phyloP scores from a whole-genome alignment of 2,113 vertebrate species.

The Trachemys scripta region DNA sequence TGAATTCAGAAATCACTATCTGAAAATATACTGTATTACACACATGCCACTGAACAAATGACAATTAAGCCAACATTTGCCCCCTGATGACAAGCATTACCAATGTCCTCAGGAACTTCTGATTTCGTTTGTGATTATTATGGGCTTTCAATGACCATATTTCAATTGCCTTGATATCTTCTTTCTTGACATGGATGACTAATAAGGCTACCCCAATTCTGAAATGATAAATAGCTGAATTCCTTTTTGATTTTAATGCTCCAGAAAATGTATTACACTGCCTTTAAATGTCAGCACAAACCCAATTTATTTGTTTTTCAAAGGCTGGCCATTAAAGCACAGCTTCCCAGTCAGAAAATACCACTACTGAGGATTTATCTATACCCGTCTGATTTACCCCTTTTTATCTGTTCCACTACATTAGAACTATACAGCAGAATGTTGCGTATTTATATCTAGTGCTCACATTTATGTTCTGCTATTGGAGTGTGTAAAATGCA shows the following conservation, averaged over 20 bases:
- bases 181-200: constrained; percentile 26
- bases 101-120: background rate
- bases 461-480: background rate
- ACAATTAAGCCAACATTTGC: constrained; percentile 57
- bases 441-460: background rate
- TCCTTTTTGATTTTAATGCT: background rate
- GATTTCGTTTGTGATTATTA: constrained; percentile 3
- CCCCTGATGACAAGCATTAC: background rate
- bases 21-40: constrained; percentile 36
- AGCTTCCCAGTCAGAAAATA: background rate
- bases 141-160: background rate
- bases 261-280: background rate
- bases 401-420: background rate
- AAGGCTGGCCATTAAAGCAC: background rate
- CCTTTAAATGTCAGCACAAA: background rate
- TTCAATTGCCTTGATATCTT: constrained; percentile 28
- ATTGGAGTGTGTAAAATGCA: background rate
- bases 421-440: background rate
- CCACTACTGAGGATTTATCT: background rate
- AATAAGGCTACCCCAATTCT: background rate
- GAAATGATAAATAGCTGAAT: background rate
- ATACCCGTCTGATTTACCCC: background rate
- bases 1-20: constrained; percentile 14
- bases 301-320: background rate
- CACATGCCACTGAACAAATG: constrained; percentile 39